phyloP scores from a whole-genome alignment of 2,797 vertebrate species.

The Argyrosomus regius region DNA sequence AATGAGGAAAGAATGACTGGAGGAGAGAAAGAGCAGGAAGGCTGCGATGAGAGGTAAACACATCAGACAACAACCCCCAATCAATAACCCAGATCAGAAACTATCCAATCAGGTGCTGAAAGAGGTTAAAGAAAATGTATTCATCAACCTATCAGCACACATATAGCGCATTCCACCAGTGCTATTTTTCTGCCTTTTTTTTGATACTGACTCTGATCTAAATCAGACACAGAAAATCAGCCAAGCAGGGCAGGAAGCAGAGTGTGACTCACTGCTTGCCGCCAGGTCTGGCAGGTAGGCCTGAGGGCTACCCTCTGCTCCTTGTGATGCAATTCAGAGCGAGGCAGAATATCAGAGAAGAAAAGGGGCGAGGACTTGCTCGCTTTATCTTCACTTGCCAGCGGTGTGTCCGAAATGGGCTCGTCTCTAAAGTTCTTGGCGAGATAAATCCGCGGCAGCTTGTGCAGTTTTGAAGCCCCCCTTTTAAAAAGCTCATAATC shows the following conservation, averaged over 20 bases:
- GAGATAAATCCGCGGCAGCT: constrained; percentile 53
- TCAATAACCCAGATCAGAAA: constrained; percentile 23
- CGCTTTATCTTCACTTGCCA: constrained; percentile 50
- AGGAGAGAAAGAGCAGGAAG: not conserved
- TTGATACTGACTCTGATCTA: constrained; percentile 14
- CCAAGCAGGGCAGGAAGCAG: constrained; percentile 39
- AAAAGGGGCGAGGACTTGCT: not conserved
- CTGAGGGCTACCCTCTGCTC: constrained; percentile 56
- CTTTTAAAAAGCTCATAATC: constrained; percentile 47
- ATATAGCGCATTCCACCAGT: not conserved
- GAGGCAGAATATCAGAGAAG: constrained; percentile 24
- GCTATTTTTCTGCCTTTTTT: constrained; percentile 22
- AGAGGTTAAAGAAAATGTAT: not conserved
- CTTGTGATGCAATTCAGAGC: constrained; percentile 52
- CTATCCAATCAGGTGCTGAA: not conserved
- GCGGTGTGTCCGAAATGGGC: constrained; percentile 36
- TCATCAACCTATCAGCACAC: not conserved
- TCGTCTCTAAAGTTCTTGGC: constrained; percentile 38
- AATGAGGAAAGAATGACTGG: constrained; percentile 7
- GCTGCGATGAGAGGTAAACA: constrained; percentile 1
- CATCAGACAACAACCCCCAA: not conserved
- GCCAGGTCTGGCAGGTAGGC: constrained; percentile 56
- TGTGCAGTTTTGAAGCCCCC: constrained; percentile 40
- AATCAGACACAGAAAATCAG: constrained; percentile 36
- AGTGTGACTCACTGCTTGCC: constrained; percentile 58